Percentiles rank a stretch among this genome's conserved stretches.
Conservation (phyloP, 35 echinoderm and acorn worm species). For the Eucidaris tribuloides region DNA sequence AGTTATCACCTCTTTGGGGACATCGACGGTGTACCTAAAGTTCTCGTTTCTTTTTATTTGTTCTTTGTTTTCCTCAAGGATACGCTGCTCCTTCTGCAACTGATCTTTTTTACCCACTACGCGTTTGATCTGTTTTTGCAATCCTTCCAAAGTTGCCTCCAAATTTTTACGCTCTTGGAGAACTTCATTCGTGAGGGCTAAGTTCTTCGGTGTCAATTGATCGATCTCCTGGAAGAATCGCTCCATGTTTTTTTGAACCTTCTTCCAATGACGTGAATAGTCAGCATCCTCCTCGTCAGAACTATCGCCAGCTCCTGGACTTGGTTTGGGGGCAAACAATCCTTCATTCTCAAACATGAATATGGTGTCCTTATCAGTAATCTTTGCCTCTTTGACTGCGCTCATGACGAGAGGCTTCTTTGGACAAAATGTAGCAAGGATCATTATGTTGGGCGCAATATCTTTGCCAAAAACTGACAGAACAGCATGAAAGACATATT, state of each 20-base stretch:
- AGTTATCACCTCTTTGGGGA: not conserved
- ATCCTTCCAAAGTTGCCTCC: slow-evolving; percentile 3
- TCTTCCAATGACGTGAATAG: slow-evolving; percentile 65
- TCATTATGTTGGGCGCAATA: slow-evolving; percentile 32
- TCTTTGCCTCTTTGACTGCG: slow-evolving; percentile 47
- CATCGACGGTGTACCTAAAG: slow-evolving; percentile 24
- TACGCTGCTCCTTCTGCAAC: not conserved
- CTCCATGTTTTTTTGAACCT: slow-evolving; percentile 45
- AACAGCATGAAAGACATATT: slow-evolving; percentile 60
- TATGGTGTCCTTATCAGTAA: slow-evolving; percentile 30
- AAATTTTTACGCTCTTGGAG: slow-evolving; percentile 13
- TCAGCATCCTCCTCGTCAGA: slow-evolving; percentile 26
- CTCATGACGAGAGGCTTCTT: slow-evolving; percentile 14
- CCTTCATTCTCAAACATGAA: slow-evolving; percentile 78
- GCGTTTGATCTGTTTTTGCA: slow-evolving; percentile 13
- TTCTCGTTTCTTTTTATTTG: slow-evolving; percentile 31
- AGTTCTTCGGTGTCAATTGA: not conserved
- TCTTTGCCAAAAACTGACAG: slow-evolving; percentile 42
- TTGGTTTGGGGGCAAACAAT: slow-evolving; percentile 43
- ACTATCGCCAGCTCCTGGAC: not conserved
- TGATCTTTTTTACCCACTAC: slow-evolving; percentile 18
- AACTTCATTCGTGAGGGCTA: slow-evolving; percentile 31
- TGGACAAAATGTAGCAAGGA: slow-evolving; percentile 36
- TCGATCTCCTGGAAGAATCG: slow-evolving; percentile 1
- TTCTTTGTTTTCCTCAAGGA: slow-evolving; percentile 32